Percentiles rank a stretch among this genome's conserved stretches.
Evolutionary conservation across 2,797 vertebrate genomes (phyloP).

Genomic region (Alcedo atthis): DNA sequence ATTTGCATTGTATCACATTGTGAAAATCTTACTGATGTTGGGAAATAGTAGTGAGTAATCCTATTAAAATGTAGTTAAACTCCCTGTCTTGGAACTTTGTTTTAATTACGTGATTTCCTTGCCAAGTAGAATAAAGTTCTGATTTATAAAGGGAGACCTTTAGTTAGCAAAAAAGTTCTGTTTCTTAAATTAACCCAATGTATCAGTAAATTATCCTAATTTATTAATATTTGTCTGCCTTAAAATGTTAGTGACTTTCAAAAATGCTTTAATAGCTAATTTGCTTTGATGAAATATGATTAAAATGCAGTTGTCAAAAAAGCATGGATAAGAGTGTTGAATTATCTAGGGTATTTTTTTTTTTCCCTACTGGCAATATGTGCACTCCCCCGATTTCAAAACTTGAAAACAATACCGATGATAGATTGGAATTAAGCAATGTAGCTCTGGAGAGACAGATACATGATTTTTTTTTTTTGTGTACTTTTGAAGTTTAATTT

Average conservation of each 20-base stretch:
- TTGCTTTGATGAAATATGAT: neutral
- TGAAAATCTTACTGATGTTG: neutral
- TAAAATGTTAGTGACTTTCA: neutral
- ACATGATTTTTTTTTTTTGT: neutral
- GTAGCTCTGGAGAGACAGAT: neutral
- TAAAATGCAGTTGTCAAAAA: neutral
- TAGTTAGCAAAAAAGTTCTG: neutral
- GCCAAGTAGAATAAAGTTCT: neutral
- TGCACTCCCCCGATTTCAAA: neutral
- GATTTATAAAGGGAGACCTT: neutral
- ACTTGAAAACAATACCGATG: neutral
- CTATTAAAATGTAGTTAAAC: conserved; percentile 1
- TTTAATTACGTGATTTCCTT: neutral
- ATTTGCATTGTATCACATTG: neutral
- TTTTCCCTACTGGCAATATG: fast-evolving
- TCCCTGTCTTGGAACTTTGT: neutral
- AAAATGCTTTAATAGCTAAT: neutral
- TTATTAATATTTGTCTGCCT: neutral
- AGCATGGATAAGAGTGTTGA: neutral
- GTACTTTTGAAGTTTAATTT: neutral
- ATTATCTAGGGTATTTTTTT: neutral
- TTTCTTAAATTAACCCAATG: neutral
- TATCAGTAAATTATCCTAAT: neutral
- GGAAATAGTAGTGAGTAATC: neutral
- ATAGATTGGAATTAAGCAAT: neutral